Percentiles rank a stretch among this genome's conserved stretches.
These are phyloP conservation scores for Macrobrachium nipponense DNA, from an alignment of 1,140 invertebrate genomes.

Conservation along the genomic window DNA sequence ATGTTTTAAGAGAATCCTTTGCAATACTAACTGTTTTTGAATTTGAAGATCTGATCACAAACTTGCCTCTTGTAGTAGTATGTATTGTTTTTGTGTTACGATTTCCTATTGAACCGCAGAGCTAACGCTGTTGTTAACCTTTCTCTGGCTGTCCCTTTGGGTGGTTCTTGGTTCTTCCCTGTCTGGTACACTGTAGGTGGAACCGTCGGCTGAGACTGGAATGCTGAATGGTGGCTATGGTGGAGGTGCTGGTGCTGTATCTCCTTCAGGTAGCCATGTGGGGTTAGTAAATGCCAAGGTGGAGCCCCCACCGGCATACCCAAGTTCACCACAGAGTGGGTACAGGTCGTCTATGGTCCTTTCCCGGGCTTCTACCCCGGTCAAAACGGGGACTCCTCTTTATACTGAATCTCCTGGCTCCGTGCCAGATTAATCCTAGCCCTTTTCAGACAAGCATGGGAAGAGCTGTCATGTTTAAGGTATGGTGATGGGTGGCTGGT, in stretches of 20 bases:
- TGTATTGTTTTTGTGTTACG: no score
- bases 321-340: neutral
- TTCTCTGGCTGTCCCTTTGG: slow-evolving; percentile 21
- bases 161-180: slow-evolving; percentile 6
- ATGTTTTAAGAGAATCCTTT: no score
- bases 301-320: slow-evolving; percentile 4
- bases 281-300: slow-evolving; percentile 11
- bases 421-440: slow-evolving; percentile 3
- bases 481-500: neutral
- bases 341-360: neutral
- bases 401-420: neutral
- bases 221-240: neutral
- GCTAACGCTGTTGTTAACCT: slow-evolving; percentile 25
- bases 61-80: no score
- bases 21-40: no score
- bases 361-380: neutral
- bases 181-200: slow-evolving; percentile 36
- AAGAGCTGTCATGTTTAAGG: neutral
- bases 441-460: neutral
- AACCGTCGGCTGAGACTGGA: slow-evolving; percentile 13
- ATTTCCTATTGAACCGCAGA: neutral
- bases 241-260: slow-evolving; percentile 12
- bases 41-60: no score
- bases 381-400: slow-evolving; percentile 16
- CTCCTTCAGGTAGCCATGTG: slow-evolving; percentile 23